A percentile compares a stretch with the other conserved stretches of the same genome.
phyloP scores from a whole-genome alignment of 64 coral and sea anemone species.

The Montipora foliosa region DNA sequence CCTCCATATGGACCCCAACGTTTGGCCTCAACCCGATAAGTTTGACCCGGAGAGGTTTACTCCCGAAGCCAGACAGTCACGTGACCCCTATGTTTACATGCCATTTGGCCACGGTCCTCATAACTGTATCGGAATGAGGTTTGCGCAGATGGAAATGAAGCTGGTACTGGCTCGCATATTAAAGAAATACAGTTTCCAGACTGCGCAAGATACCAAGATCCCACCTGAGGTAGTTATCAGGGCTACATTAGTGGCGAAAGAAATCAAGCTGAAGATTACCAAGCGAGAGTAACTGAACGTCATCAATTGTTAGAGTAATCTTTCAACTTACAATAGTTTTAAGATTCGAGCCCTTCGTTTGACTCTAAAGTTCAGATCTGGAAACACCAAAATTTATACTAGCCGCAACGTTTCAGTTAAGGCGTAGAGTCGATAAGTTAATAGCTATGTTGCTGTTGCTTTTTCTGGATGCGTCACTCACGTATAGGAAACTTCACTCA shows the following conservation, averaged over 20 bases:
- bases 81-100: constrained; percentile 35
- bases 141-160: constrained; percentile 63
- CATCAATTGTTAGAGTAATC: too few species aligned
- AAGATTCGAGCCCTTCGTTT: too few species aligned
- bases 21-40: constrained; percentile 40
- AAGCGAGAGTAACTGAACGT: too few species aligned
- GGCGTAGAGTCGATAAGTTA: too few species aligned
- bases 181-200: constrained; percentile 16
- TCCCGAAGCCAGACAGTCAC: constrained; percentile 7
- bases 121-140: constrained; percentile 66
- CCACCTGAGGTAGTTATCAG: not conserved
- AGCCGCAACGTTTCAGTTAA: too few species aligned
- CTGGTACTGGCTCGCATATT: constrained; percentile 41
- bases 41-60: constrained; percentile 56
- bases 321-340: too few species aligned
- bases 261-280: too few species aligned
- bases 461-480: too few species aligned
- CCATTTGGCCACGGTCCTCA: not conserved
- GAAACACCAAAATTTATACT: too few species aligned
- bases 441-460: too few species aligned
- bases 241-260: not conserved
- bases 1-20: constrained; percentile 35
- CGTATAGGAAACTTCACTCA: too few species aligned
- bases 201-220: constrained; percentile 37
- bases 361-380: too few species aligned